A percentile compares a stretch with the other conserved stretches of the same genome.
These are phyloP conservation scores for Istiophorus platypterus DNA, from an alignment of 2,113 vertebrate species.

Conservation along the genomic window DNA sequence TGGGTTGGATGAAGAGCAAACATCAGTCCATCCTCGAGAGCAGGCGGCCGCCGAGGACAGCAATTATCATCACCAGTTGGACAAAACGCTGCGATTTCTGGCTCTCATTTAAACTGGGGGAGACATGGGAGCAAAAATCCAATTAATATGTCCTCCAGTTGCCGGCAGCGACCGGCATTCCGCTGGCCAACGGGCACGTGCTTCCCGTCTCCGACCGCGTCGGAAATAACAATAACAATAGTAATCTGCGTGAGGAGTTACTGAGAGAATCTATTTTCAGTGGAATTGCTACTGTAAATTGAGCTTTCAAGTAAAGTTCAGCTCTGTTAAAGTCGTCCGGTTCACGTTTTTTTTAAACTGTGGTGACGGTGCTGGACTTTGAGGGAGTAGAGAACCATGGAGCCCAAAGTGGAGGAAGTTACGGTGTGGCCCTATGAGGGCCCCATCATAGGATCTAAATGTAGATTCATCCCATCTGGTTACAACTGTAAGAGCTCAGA, in stretches of 20 bases:
- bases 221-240: too few species aligned
- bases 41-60: slow-evolving; percentile 15
- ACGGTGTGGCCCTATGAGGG: too few species aligned
- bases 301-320: not conserved
- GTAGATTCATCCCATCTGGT: too few species aligned
- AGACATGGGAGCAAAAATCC: slow-evolving; percentile 30
- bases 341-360: not conserved
- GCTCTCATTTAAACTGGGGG: slow-evolving; percentile 29
- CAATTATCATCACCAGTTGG: slow-evolving; percentile 40
- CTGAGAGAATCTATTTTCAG: not conserved
- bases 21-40: not conserved
- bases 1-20: slow-evolving; percentile 3
- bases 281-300: not conserved
- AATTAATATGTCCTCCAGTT: slow-evolving; percentile 25
- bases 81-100: slow-evolving; percentile 30
- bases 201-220: too few species aligned
- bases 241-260: not conserved
- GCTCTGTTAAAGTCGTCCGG: not conserved
- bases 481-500: too few species aligned
- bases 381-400: not conserved
- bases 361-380: not conserved
- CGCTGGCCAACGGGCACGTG: not conserved
- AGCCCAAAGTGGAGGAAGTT: too few species aligned
- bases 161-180: not conserved
- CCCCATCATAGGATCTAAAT: too few species aligned